phyloP scores from a whole-genome alignment of 2,797 vertebrate genomes.

The Sandelia bainsii region DNA sequence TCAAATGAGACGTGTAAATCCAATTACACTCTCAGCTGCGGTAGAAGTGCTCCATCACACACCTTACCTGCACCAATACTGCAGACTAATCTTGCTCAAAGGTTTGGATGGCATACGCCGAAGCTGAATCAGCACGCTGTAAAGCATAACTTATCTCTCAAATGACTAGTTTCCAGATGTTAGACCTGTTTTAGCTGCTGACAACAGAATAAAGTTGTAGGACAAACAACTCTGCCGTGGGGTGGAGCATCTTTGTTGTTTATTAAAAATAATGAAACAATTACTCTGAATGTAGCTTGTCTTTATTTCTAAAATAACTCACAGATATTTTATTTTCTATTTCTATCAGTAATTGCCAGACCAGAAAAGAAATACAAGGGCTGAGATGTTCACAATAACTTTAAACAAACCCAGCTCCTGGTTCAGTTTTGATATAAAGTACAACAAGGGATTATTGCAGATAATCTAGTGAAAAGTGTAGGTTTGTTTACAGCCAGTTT shows the following conservation, averaged over 20 bases:
- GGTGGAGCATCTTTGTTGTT: neutral
- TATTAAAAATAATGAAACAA: slow-evolving; percentile 1
- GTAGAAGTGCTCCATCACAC: slow-evolving; percentile 54
- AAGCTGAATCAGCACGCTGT: slow-evolving; percentile 69
- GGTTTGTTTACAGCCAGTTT: no score
- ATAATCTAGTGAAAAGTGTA: no score
- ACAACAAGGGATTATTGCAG: no score
- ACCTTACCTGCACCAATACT: slow-evolving; percentile 47
- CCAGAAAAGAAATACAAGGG: neutral
- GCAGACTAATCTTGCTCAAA: slow-evolving; percentile 56
- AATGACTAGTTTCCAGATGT: slow-evolving; percentile 65
- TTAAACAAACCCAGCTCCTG: no score
- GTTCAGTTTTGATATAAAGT: no score
- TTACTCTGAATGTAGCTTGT: neutral
- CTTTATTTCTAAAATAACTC: neutral
- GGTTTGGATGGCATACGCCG: neutral
- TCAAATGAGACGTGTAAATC: slow-evolving; percentile 73
- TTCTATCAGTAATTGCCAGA: neutral
- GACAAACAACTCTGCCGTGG: slow-evolving; percentile 21
- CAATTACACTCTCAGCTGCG: slow-evolving; percentile 59
- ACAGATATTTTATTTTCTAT: no score
- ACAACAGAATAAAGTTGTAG: slow-evolving; percentile 40
- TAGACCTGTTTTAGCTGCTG: slow-evolving; percentile 45
- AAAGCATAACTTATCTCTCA: slow-evolving; percentile 53
- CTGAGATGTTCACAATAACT: no score